Evolutionary conservation across 1,140 invertebrate species (phyloP), one percentile per base, ranked within the genome.

Genomic region (Pseudoatta argentina): DNA sequence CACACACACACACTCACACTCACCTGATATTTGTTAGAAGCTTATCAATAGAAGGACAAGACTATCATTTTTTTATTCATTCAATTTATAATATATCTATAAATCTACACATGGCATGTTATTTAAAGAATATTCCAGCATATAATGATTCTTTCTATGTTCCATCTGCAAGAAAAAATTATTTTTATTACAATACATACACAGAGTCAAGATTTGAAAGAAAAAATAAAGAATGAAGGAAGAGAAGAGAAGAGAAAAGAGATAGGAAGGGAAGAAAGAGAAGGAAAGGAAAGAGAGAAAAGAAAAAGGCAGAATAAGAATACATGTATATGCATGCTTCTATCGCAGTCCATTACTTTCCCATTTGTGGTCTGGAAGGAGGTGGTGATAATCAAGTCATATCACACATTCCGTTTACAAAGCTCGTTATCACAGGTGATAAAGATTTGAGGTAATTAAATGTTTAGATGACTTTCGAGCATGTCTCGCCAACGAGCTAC

Each of bases 351-450:
- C 7, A 64, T 30, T 3, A 51, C 30, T 79, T 69, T 10, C n/a
- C 8, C n/a, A 34, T 81, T 81, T 24, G 21, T 61, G 24, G 44
- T 2, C 18, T 34, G 53, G 30, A 14, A 27, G 4, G 21, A 48
- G 39, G 21, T 7, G 12, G 14, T 21, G 18, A 73, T 10, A 83
- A 73, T 83, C n/a, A 63, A 61, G 69, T 75, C 69, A 83, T 82
- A 82, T 73, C 55, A 82, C 39, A 12, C 39, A 5, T 61, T 10
- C 24, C 24, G 14, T 39, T 81, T 24, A 12, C 61, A 61, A 61
- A 59, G 55, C 67, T 73, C 69, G 69, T 83, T 73, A 75, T 83
- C 79, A 14, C 18, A 34, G 8, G 18, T 82, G 67, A 73, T 73
- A 73, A 73, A 82, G 55, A 48, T 18, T 82, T 55, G 55, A 59